These are phyloP conservation scores for Sphaerophoria taeniata DNA, from an alignment of 2,888 invertebrate species.

Conservation along the genomic window DNA sequence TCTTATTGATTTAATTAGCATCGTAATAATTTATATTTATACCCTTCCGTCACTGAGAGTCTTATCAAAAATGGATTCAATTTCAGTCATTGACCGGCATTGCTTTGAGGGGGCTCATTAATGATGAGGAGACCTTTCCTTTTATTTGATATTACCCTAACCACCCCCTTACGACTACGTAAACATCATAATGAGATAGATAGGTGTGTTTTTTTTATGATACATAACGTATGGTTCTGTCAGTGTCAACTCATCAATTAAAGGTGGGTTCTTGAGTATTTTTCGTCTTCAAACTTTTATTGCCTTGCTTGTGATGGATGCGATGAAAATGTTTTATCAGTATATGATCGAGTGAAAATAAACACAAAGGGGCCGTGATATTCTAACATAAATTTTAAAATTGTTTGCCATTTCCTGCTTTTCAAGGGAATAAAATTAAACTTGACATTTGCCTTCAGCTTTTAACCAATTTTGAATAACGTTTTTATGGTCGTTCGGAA, in stretches of 20 bases:
- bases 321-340: constrained; percentile 17
- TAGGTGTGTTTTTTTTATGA: constrained; percentile 13
- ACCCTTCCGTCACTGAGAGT: background rate
- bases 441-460: too few species aligned
- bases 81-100: constrained; percentile 21
- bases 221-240: background rate
- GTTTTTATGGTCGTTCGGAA: too few species aligned
- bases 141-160: background rate
- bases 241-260: constrained; percentile 31
- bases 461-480: too few species aligned
- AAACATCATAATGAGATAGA: background rate
- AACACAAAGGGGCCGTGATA: background rate
- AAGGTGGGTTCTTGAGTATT: constrained; percentile 34
- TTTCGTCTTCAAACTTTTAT: constrained; percentile 13
- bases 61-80: background rate
- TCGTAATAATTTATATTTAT: constrained; percentile 28
- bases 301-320: constrained; percentile 20
- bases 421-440: background rate
- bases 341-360: constrained; percentile 4
- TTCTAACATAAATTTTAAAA: background rate
- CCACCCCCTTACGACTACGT: background rate
- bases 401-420: background rate
- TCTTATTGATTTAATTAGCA: constrained; percentile 29
- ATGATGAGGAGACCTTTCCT: background rate
- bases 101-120: background rate